Conservation (phyloP, 2,797 vertebrate species). For the Cryptoblepharus egeriae region DNA sequence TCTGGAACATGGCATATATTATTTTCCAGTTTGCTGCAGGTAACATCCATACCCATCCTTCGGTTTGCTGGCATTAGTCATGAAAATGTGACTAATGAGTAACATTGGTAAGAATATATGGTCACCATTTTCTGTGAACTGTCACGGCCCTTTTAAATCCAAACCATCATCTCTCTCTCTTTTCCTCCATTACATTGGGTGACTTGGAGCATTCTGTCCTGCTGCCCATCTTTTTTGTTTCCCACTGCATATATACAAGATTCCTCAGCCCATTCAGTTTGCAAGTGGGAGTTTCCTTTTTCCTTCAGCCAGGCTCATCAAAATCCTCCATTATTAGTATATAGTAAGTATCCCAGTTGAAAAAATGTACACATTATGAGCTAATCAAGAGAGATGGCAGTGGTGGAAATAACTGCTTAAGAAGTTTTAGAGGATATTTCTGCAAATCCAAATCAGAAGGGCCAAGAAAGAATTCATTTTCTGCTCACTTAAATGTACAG, state of each 20-base stretch:
- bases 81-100: neutral
- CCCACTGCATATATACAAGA: neutral
- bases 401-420: constrained; percentile 5
- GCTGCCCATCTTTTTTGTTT: neutral
- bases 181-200: neutral
- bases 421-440: neutral
- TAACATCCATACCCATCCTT: neutral
- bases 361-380: neutral
- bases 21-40: neutral
- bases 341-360: neutral
- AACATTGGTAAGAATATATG: neutral
- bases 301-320: neutral
- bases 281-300: neutral
- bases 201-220: neutral
- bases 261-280: too few relatives aligned
- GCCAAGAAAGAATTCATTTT: constrained; percentile 41
- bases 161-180: neutral
- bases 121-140: neutral
- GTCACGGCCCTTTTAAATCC: neutral
- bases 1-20: neutral
- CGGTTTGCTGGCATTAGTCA: neutral
- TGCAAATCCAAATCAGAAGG: neutral
- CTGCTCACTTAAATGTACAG: constrained; percentile 34
- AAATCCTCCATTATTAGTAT: neutral
- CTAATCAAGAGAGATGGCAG: neutral